Percentiles rank a stretch among this genome's conserved stretches.
These are phyloP conservation scores for Peromyscus aztecus DNA, from an alignment of 2,797 vertebrate genomes.

Conservation along the genomic window DNA sequence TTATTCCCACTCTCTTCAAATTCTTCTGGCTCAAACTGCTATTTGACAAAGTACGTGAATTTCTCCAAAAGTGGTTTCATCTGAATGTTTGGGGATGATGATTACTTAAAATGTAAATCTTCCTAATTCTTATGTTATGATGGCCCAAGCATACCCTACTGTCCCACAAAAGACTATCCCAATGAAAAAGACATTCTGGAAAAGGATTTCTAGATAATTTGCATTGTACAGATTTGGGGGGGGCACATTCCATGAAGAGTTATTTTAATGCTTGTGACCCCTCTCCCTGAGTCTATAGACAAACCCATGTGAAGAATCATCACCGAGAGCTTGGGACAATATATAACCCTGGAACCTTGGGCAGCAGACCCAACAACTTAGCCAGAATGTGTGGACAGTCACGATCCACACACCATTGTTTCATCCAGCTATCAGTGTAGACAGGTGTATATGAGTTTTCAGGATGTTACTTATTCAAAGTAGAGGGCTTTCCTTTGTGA, in stretches of 20 bases:
- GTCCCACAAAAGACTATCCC: conserved; percentile 22
- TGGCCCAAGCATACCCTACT: not conserved
- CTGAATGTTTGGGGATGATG: not conserved
- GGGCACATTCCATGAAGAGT: not conserved
- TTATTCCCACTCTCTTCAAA: not conserved
- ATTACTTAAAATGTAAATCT: not conserved
- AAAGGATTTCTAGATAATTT: conserved; percentile 31
- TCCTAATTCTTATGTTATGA: conserved; percentile 39
- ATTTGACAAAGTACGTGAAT: conserved; percentile 8
- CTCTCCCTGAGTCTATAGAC: not conserved
- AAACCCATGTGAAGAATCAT: not conserved
- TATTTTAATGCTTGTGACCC: not conserved
- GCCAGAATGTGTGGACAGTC: not conserved
- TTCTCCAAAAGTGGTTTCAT: conserved; percentile 44
- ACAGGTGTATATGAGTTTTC: not conserved
- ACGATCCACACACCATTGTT: not conserved
- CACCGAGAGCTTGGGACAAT: not conserved
- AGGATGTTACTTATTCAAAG: conserved; percentile 19
- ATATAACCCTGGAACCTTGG: not conserved
- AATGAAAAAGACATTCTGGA: not conserved
- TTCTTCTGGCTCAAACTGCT: conserved; percentile 54
- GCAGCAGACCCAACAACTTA: not conserved
- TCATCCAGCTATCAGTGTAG: not conserved
- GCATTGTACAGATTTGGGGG: not conserved
- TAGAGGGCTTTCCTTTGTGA: conserved; percentile 1